These are phyloP conservation scores for Cervus canadensis DNA, from an alignment of 2,113 vertebrate species.

Conservation along the genomic window DNA sequence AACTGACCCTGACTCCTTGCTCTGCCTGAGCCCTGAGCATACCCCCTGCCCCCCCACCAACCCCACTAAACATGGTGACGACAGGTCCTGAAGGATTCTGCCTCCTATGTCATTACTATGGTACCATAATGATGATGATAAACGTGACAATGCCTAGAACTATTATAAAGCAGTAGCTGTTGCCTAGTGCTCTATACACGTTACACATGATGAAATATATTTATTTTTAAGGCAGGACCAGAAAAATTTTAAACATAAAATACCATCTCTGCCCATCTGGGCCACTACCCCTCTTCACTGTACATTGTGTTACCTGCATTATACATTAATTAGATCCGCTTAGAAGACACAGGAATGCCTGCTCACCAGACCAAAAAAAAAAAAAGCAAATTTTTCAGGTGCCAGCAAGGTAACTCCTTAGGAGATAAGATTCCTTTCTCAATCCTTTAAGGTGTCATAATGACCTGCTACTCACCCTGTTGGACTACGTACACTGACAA, in stretches of 20 bases:
- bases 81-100: neutral
- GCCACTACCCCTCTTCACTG: neutral
- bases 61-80: neutral
- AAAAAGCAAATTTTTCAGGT: neutral
- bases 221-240: neutral
- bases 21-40: neutral
- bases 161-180: neutral
- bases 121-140: neutral
- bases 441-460: neutral
- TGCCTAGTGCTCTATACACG: neutral
- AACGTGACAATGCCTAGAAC: neutral
- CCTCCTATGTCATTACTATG: rapidly evolving
- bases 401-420: neutral
- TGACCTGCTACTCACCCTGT: neutral
- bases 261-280: neutral
- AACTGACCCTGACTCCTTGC: neutral
- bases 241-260: neutral
- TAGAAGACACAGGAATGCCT: neutral
- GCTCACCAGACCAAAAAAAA: neutral
- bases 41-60: neutral
- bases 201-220: neutral
- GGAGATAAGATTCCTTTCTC: neutral
- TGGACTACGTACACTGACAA: neutral
- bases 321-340: neutral
- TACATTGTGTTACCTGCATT: too few species aligned